Evolutionary conservation across 2,888 invertebrate genomes (phyloP), one percentile per base, ranked within the genome.

Genomic region (Hydrotaea diabolus): DNA sequence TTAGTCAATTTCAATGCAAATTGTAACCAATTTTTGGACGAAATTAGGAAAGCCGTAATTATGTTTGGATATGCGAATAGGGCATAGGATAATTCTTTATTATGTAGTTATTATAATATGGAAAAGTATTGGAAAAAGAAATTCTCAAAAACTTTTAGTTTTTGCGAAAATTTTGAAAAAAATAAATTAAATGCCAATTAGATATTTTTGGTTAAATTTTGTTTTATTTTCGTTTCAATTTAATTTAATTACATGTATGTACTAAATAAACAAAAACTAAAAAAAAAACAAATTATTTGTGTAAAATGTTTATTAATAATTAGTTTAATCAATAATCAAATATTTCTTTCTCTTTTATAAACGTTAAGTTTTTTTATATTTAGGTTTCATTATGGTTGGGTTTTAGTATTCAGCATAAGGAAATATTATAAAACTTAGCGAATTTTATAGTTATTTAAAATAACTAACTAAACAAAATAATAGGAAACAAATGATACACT

Each of bases 371-470:
- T 39, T 39, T 13, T 36, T 3, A 5, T 36, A 36, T 36, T 36
- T 36, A 8, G 3, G 39, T 39, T 11, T 39, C 9, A 11, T 39
- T 31, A 4, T 31, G 2, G 7, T 3, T 39, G 1, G 8, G 9
- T 39, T 39, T 39, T 9, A 4, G 9, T 1, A 39, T 8, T 39
- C 9, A 39, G 9, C 1, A 39, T 39, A 19, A 71, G 36, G 43
- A 21, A 11, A 36, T 31, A 39, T 71, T 46, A 49, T 17, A 49
- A 36, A 46, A 9, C 85, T 39, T 8, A 39, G 39, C 3, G 9
- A 39, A 39, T 85, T 89, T 89, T 89, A 90, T 88, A 90, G 90
- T 89, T 89, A 89, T 89, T 89, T 89, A 81, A 87, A 89, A 89
- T 89, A 89, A 89, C 89, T 89, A 88, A 87, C 36, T 85, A 86